Base-by-base conservation (phyloP, 2,113 vertebrate genomes). In the Athene noctua region DNA sequence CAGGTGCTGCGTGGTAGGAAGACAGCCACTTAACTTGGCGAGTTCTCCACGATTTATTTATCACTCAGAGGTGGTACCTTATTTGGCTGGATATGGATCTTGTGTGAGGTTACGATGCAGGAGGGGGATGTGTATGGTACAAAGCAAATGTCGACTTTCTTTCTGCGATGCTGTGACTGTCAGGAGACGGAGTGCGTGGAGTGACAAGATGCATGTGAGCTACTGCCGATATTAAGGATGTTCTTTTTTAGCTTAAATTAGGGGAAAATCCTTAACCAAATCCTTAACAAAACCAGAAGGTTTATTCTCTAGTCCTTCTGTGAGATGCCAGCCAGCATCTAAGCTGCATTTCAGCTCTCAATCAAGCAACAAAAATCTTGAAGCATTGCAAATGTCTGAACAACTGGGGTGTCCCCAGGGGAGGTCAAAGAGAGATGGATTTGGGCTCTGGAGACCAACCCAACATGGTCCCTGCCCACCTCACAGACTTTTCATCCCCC, bases 1-100 rank as follows among this genome's bases (percentile, higher is more conserved):
- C 85, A 70, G 96, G 96, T 83, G 90, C 93, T 96, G 96, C 46
- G 32, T 83, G 96, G 71, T 22, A 10, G 92, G 90, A 57, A 44
- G 44, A 0, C 95, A 94, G 91, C 30, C 59, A 2, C 86, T 32
- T 30, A 14, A 36, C 88, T 15, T 54, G 94, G 87, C 78, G 21
- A 65, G 2, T 29, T 58, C 42, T 66, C 74, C 80, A 30, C 1
- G 4, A 23, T 70, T 86, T 46, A 55, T 86, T 77, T 58, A 11
- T 61, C 93, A 16, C 34, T 4, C 74, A 9, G 59, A 61, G 87
- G 74, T 65, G 94, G 36, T 8, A 3, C 90, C 93, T 40, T 10
- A 2, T 9, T 36, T 5, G 81, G 49, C 78, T 88, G 93, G 87
- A 4, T 52, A 52, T 0, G 19, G 73, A 49, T 91, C 81, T 67